phyloP scores from a whole-genome alignment of 1,140 invertebrate species.

The Camponotus pennsylvanicus region DNA sequence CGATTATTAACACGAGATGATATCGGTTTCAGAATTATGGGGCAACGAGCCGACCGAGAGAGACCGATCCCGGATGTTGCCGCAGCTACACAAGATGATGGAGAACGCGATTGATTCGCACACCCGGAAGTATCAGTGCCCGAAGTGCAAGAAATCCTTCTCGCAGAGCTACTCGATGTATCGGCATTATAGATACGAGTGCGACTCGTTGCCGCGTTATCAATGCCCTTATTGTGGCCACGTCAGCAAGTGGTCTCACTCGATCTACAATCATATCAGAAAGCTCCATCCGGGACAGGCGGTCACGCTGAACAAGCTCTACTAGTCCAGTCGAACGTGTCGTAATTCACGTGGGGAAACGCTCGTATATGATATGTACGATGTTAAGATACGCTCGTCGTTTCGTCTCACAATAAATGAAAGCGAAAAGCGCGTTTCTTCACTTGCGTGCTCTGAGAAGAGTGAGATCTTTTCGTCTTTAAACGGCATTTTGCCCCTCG shows the following conservation, averaged over 20 bases:
- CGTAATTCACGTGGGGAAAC: background rate
- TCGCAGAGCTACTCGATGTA: constrained; percentile 87
- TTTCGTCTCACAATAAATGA: background rate
- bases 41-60: background rate
- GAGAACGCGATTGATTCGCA: constrained; percentile 16
- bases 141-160: constrained; percentile 81
- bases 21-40: constrained; percentile 75
- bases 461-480: background rate
- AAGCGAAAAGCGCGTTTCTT: background rate
- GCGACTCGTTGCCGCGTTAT: constrained; percentile 89
- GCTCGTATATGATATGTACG: background rate
- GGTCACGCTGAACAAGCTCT: constrained; percentile 76
- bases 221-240: constrained; percentile 87
- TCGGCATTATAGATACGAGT: constrained; percentile 90
- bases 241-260: constrained; percentile 81
- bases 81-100: background rate
- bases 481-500: background rate
- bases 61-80: background rate
- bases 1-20: constrained; percentile 49
- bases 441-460: background rate
- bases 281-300: constrained; percentile 78
- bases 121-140: constrained; percentile 75
- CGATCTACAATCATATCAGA: constrained; percentile 82
- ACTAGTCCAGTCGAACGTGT: constrained; percentile 20
- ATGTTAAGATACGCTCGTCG: constrained; percentile 22